Conservation (phyloP, 2,888 invertebrate genomes). For the Nasonovia ribisnigri region DNA sequence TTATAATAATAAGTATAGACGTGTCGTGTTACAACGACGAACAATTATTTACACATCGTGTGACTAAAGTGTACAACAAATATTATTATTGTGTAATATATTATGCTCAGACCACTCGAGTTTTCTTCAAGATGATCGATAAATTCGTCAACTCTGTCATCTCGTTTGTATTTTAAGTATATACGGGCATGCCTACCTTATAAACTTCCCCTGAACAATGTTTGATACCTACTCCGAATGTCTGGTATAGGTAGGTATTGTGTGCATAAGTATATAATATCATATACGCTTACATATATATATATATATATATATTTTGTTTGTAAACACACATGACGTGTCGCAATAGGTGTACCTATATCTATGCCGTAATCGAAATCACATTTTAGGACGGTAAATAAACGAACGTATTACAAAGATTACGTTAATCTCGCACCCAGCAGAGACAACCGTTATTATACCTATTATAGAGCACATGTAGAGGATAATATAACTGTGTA, state of each 20-base stretch:
- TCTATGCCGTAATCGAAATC: not conserved
- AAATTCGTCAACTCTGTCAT: not conserved
- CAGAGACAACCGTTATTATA: not conserved
- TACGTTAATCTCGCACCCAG: not conserved
- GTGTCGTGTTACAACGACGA: not conserved
- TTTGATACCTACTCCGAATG: not conserved
- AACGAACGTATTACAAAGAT: not conserved
- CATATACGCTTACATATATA: not conserved
- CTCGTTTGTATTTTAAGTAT: not conserved
- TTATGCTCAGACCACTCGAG: not conserved
- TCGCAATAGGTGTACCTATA: not conserved
- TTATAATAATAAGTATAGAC: not conserved
- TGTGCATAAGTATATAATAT: not conserved
- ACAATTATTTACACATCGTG: not conserved
- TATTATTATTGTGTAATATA: not conserved
- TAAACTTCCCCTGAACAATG: not conserved
- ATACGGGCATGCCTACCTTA: not conserved
- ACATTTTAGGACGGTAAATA: not conserved
- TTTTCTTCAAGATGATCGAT: constrained; percentile 9
- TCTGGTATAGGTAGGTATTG: not conserved
- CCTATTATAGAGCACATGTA: not conserved
- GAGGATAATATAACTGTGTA: not conserved
- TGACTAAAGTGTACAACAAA: not conserved
- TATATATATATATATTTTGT: not conserved
- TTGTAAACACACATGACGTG: constrained; percentile 1